phyloP scores from a whole-genome alignment of 35 echinoderm and acorn worm genomes.

The Ptychodera flava region DNA sequence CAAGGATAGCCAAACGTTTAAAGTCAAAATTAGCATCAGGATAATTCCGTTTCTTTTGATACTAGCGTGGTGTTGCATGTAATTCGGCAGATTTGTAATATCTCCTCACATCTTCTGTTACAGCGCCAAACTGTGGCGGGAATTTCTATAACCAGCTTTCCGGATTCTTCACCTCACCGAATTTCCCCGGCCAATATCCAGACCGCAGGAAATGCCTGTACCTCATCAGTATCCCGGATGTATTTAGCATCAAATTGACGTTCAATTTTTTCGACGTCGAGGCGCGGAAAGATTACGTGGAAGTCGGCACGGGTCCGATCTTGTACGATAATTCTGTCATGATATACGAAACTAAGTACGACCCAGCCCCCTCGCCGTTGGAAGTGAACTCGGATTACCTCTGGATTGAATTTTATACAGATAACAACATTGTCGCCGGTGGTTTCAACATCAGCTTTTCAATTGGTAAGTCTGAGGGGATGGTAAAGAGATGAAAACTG shows the following conservation, averaged over 20 bases:
- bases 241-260: not conserved
- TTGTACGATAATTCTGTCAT: not conserved
- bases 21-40: too few species aligned
- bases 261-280: not conserved
- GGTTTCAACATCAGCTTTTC: not conserved
- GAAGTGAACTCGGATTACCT: not conserved
- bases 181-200: conserved; percentile 75
- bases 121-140: conserved; percentile 43
- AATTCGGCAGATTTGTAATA: too few species aligned
- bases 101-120: too few species aligned
- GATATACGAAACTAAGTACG: not conserved
- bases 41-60: too few species aligned
- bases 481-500: too few species aligned
- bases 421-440: not conserved
- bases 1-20: too few species aligned
- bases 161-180: conserved; percentile 56
- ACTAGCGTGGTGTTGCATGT: too few species aligned
- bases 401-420: not conserved
- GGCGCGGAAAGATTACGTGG: not conserved
- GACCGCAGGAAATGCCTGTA: conserved; percentile 49
- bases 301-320: not conserved
- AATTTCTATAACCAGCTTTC: conserved; percentile 26
- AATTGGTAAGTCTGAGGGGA: not conserved
- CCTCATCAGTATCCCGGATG: not conserved
- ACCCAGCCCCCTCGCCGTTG: not conserved